Conservation (phyloP, 2,888 invertebrate species). For the Sisyra terminalis region DNA sequence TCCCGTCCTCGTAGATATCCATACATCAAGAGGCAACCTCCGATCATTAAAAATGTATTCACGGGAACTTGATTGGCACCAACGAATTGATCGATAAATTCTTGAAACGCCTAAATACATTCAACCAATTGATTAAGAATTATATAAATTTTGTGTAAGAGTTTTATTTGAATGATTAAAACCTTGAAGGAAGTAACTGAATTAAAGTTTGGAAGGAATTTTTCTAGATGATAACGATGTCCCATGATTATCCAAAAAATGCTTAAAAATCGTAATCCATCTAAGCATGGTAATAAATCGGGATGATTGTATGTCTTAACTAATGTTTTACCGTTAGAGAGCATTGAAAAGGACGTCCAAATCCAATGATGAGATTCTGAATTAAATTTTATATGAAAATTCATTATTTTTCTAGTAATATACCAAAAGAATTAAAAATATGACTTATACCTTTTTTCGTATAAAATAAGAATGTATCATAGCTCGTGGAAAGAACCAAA, state of each 20-base stretch:
- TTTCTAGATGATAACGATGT: slow-evolving; percentile 15
- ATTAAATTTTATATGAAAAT: too few species aligned
- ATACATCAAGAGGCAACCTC: slow-evolving; percentile 33
- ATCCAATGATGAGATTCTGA: background rate
- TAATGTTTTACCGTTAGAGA: slow-evolving; percentile 24
- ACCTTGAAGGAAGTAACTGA: slow-evolving; percentile 14
- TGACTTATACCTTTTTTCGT: background rate
- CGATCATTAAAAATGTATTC: slow-evolving; percentile 40
- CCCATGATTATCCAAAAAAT: slow-evolving; percentile 28
- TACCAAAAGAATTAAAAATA: too few species aligned
- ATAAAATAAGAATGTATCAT: background rate
- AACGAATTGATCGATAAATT: background rate
- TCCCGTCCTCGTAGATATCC: slow-evolving; percentile 1
- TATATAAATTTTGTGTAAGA: background rate
- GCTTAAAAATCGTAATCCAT: slow-evolving; percentile 25
- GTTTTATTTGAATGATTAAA: background rate
- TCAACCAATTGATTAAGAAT: background rate
- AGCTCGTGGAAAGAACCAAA: background rate
- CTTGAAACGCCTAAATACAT: background rate
- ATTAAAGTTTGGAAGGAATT: slow-evolving; percentile 13
- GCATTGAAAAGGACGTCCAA: slow-evolving; percentile 21
- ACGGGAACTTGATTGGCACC: slow-evolving; percentile 18
- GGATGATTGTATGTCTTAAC: slow-evolving; percentile 21
- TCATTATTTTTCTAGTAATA: too few species aligned
- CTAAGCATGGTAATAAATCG: slow-evolving; percentile 23